Evolutionary conservation across 2,888 invertebrate genomes (phyloP).

Genomic region (Trachelus stipa): DNA sequence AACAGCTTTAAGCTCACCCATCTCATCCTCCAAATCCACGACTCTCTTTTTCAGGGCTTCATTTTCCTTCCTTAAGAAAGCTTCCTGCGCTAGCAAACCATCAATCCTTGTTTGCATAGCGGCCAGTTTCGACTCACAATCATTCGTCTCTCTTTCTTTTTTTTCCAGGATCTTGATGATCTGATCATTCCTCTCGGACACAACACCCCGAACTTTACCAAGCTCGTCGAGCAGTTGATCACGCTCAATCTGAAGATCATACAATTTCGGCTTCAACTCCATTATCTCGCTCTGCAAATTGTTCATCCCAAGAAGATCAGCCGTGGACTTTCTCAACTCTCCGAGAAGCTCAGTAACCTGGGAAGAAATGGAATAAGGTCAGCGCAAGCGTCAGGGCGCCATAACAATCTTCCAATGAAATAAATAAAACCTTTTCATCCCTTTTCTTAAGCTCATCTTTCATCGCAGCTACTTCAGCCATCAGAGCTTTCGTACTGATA

Average conservation of each 20-base stretch:
- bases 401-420: background rate
- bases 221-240: constrained; percentile 43
- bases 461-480: constrained; percentile 37
- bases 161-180: constrained; percentile 42
- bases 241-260: constrained; percentile 34
- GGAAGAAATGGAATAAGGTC: background rate
- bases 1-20: constrained; percentile 26
- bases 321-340: constrained; percentile 36
- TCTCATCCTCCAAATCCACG: constrained; percentile 29
- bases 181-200: constrained; percentile 43
- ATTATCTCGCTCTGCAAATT: constrained; percentile 41
- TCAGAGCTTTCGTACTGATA: constrained; percentile 34
- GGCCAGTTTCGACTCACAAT: constrained; percentile 25
- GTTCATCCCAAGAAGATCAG: constrained; percentile 32
- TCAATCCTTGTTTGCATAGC: constrained; percentile 39
- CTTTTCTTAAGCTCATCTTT: constrained; percentile 42
- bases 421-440: constrained; percentile 43
- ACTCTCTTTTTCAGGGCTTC: constrained; percentile 29
- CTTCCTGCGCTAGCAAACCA: constrained; percentile 34
- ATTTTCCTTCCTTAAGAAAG: constrained; percentile 14
- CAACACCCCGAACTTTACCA: constrained; percentile 26
- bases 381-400: background rate
- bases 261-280: constrained; percentile 38
- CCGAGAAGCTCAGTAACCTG: constrained; percentile 43
- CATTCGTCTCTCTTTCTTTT: constrained; percentile 30